Conservation (phyloP, 2,113 vertebrate genomes). For the Thamnophis sirtalis region DNA sequence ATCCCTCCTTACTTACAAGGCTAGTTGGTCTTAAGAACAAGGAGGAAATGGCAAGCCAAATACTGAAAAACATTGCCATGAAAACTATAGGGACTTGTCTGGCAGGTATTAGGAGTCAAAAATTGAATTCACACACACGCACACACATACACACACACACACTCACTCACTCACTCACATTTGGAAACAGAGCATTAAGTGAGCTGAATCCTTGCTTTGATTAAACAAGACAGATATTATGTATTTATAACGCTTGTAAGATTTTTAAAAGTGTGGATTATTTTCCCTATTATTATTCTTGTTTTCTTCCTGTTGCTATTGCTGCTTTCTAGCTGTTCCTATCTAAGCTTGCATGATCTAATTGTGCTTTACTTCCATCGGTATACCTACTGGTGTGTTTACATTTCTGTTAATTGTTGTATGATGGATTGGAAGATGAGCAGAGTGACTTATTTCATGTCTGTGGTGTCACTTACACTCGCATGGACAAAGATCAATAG, state of each 20-base stretch:
- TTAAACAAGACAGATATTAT: background rate
- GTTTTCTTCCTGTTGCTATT: background rate
- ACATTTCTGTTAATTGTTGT: background rate
- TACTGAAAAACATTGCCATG: background rate
- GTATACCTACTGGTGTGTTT: background rate
- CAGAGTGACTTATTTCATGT: conserved; percentile 11
- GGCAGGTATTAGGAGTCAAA: background rate
- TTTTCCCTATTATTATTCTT: background rate
- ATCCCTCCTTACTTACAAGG: background rate
- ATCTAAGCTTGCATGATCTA: background rate
- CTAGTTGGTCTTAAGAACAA: background rate
- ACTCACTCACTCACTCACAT: background rate
- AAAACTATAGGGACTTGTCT: background rate
- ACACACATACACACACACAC: background rate
- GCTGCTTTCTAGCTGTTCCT: background rate
- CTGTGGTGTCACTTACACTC: conserved; percentile 23
- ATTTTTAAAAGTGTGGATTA: background rate
- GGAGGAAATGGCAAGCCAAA: background rate
- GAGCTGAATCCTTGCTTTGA: background rate
- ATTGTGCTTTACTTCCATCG: conserved; percentile 9
- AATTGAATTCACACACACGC: background rate
- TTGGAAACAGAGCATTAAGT: background rate
- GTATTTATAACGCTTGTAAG: background rate
- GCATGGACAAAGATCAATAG: conserved; percentile 35
- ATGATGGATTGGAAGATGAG: background rate